Evolutionary conservation across 53 echinoderm and acorn worm species (phyloP), one percentile per base, ranked within the genome.

Genomic region (Crossaster papposus): DNA sequence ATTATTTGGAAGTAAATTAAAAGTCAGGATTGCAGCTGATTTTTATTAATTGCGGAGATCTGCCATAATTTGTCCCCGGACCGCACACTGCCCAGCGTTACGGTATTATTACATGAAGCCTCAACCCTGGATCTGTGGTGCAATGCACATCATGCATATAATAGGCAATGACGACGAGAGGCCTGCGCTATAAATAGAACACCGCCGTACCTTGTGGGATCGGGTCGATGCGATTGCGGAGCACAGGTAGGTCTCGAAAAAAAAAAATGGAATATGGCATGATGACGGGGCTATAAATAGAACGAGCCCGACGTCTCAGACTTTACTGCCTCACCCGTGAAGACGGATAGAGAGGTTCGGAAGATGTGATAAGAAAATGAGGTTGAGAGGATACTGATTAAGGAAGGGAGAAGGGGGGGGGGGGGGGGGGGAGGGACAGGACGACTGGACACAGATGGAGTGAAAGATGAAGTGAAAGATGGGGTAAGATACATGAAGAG

Each of bases 201-300:
- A 62, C 33, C 36, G 35, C 63, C 7, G 8, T 75, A 87, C 87
- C 76, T 75, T 54, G 52, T 87, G 62, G 87, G 87, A 76, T 23
- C 63, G 37, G 87, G 87, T 87, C 77, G 87, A 87, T 87, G 77
- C n/a, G 87, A 75, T 87, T 28, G 87, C 26, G 54, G n/a, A 26
- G 77, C 55, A 58, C 64, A 77, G 63, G 55, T 77, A 75, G 77
- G 87, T 77, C 87, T 54, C 0, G 28, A 55, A 30, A 63, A 87
- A 87, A 55, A 30, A 63, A 87, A 87, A 87, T 87, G 87, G 87
- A 87, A 76, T 85, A 85, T 73, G 87, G 77, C 77, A 87, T 34
- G 87, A 63, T 24, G 87, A n/a, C n/a, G 72, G 30, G 77, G 77
- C 87, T 87, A 87, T 87, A 87, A 76, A 87, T 87, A 87, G 87